phyloP scores from a whole-genome alignment of 2,888 invertebrate genomes.

The Pharmacophagus antenor region DNA sequence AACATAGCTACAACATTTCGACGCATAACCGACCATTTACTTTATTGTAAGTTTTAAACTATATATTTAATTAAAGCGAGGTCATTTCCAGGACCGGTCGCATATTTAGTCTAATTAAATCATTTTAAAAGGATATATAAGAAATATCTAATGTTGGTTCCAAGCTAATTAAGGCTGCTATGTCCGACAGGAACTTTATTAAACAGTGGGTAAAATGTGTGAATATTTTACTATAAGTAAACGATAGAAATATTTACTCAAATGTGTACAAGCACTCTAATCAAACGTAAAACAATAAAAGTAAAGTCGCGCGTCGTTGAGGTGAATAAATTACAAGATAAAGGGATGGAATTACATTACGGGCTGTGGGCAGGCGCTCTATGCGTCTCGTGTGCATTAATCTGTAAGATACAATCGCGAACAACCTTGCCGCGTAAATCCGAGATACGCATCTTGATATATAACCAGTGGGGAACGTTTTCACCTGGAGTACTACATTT shows the following conservation, averaged over 20 bases:
- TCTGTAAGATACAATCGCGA: conserved; percentile 71
- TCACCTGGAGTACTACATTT: conserved; percentile 38
- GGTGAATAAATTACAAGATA: conserved; percentile 49
- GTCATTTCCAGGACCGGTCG: neutral
- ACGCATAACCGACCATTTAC: conserved; percentile 6
- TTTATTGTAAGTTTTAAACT: conserved; percentile 9
- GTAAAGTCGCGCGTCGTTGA: conserved; percentile 35
- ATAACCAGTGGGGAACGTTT: conserved; percentile 45
- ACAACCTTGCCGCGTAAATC: conserved; percentile 63
- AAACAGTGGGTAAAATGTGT: conserved; percentile 11
- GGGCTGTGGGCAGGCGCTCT: conserved; percentile 46
- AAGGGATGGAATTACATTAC: conserved; percentile 57
- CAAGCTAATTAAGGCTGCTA: conserved; percentile 13
- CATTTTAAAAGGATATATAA: neutral
- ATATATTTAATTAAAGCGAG: conserved; percentile 1
- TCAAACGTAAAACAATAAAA: conserved; percentile 41
- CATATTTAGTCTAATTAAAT: neutral
- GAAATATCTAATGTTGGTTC: conserved; percentile 14
- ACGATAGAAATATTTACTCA: conserved; percentile 28
- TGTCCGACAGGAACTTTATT: conserved; percentile 14
- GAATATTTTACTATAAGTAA: conserved; percentile 16
- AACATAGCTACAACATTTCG: conserved; percentile 27
- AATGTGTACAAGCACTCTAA: conserved; percentile 38
- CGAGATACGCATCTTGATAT: conserved; percentile 73
- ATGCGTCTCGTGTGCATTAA: conserved; percentile 65